These are phyloP conservation scores for Tuberolachnus salignus DNA, from an alignment of 2,888 invertebrate species.

Conservation along the genomic window DNA sequence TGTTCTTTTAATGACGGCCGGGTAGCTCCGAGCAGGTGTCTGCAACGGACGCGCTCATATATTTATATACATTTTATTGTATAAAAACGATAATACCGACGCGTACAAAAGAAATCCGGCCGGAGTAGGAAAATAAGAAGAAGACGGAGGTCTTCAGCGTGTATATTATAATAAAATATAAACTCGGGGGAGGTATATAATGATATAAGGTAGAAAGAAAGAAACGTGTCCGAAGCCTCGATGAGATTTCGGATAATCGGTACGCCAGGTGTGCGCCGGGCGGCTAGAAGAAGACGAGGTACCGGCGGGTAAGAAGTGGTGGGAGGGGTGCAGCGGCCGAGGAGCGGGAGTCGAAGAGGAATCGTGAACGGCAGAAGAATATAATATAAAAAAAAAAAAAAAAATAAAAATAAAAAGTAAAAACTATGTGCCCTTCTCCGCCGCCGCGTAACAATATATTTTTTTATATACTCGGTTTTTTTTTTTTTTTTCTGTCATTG, in stretches of 20 bases:
- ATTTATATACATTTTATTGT: too few relatives aligned
- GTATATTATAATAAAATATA: too few relatives aligned
- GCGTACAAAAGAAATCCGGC: too few relatives aligned
- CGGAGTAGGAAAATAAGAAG: too few relatives aligned
- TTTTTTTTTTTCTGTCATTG: slow-evolving; percentile 27
- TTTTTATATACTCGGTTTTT: not conserved
- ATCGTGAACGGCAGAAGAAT: slow-evolving; percentile 50
- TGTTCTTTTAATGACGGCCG: too few relatives aligned
- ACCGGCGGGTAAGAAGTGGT: not conserved
- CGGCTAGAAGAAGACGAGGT: not conserved
- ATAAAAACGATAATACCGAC: too few relatives aligned
- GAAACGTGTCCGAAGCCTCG: not conserved
- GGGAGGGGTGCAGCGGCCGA: not conserved
- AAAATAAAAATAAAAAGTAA: not conserved
- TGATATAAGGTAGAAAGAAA: too few relatives aligned
- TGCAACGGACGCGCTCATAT: too few relatives aligned
- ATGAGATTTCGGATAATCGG: slow-evolving; percentile 49
- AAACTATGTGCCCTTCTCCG: slow-evolving; percentile 26
- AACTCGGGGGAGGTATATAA: too few relatives aligned
- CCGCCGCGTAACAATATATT: slow-evolving; percentile 9
- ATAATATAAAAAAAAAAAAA: slow-evolving; percentile 3
- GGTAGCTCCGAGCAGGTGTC: too few relatives aligned
- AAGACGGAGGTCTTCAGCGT: too few relatives aligned
- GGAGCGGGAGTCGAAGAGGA: slow-evolving; percentile 2
- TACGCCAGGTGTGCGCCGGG: slow-evolving; percentile 34